Evolutionary conservation across 2,113 vertebrate genomes (phyloP).

Genomic region (Morphnarchus princeps): DNA sequence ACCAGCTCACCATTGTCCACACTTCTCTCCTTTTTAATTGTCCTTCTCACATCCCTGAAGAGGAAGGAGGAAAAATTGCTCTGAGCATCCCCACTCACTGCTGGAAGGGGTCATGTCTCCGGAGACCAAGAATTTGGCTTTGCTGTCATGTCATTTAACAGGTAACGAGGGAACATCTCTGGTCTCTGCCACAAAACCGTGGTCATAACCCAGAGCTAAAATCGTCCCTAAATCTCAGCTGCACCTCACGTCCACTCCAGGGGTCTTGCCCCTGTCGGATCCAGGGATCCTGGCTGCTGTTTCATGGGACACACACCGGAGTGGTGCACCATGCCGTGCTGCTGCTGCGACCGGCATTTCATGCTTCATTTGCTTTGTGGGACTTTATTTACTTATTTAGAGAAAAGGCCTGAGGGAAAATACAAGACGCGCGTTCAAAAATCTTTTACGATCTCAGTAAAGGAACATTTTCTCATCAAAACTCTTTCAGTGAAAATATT

Average conservation of each 20-base stretch:
- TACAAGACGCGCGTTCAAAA: background rate
- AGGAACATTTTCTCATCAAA: background rate
- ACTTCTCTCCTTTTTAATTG: background rate
- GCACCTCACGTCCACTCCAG: accelerated
- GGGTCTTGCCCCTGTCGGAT: background rate
- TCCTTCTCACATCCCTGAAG: background rate
- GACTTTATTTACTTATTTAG: background rate
- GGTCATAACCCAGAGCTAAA: background rate
- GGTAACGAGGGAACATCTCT: background rate
- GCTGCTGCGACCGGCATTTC: background rate
- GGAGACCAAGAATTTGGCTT: background rate
- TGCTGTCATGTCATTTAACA: background rate
- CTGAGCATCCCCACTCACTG: background rate
- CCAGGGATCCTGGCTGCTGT: background rate
- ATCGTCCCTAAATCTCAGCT: background rate
- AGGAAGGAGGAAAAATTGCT: background rate
- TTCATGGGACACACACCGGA: accelerated
- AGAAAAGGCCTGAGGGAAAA: background rate
- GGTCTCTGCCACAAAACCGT: background rate
- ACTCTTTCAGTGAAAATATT: background rate
- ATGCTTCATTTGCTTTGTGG: background rate
- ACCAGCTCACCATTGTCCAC: background rate
- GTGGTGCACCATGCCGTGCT: accelerated
- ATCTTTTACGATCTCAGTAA: background rate
- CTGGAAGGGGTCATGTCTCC: background rate